Conservation (phyloP, 2,888 invertebrate species). For the Ctena decussata region DNA sequence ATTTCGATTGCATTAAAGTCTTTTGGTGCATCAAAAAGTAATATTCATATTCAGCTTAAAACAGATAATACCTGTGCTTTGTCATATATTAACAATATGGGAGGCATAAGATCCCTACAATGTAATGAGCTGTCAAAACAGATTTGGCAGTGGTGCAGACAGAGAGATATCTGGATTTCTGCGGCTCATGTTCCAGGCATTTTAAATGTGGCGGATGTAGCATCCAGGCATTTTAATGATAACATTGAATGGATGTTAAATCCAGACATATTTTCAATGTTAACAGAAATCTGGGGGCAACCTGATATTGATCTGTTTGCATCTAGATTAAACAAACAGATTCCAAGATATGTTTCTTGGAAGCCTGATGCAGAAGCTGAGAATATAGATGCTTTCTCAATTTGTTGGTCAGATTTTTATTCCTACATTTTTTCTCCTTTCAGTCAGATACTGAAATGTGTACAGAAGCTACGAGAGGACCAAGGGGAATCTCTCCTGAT, state of each 20-base stretch:
- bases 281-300: not conserved
- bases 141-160: constrained; percentile 31
- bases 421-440: too few relatives aligned
- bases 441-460: constrained; percentile 19
- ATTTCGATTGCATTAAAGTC: constrained; percentile 28
- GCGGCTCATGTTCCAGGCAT: not conserved
- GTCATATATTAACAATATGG: constrained; percentile 45
- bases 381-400: constrained; percentile 32
- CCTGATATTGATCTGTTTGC: constrained; percentile 38
- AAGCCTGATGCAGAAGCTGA: constrained; percentile 28
- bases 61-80: constrained; percentile 47
- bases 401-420: constrained; percentile 26
- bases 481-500: constrained; percentile 35
- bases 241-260: too few relatives aligned
- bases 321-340: constrained; percentile 25
- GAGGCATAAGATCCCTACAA: constrained; percentile 8
- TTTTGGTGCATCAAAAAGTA: not conserved
- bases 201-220: not conserved
- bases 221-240: too few relatives aligned
- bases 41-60: constrained; percentile 38
- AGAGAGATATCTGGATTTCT: constrained; percentile 1
- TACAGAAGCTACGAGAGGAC: constrained; percentile 38
- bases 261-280: constrained; percentile 18
- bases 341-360: constrained; percentile 32
- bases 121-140: constrained; percentile 15